Percentiles rank a stretch among this genome's conserved stretches.
Conservation (phyloP, 2,888 invertebrate species). For the Mimumesa dahlbomi region DNA sequence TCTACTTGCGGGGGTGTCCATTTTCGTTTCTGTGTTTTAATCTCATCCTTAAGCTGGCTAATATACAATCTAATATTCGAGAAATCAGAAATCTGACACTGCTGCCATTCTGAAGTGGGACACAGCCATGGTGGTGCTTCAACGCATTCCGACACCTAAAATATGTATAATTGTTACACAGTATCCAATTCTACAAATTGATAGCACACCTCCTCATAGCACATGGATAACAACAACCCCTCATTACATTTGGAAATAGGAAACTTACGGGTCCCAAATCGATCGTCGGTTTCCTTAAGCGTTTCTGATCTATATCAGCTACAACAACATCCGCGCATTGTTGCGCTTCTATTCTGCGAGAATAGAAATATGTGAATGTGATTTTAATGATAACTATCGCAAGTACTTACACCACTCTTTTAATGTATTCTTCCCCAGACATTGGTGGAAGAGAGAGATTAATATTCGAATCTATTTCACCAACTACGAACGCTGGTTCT, state of each 20-base stretch:
- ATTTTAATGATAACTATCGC: not conserved
- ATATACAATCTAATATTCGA: constrained; percentile 83
- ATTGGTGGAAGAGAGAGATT: constrained; percentile 70
- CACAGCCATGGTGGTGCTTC: constrained; percentile 79
- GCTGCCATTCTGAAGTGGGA: constrained; percentile 85
- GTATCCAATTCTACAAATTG: not conserved
- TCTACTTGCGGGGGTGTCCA: constrained; percentile 40
- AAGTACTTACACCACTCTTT: constrained; percentile 75
- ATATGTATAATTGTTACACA: constrained; percentile 5
- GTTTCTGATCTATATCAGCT: constrained; percentile 68
- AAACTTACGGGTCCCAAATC: constrained; percentile 66
- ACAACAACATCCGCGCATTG: constrained; percentile 74
- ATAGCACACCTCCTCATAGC: no score
- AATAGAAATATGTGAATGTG: not conserved
- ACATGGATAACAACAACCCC: no score
- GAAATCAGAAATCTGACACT: constrained; percentile 86
- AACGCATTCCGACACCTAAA: constrained; percentile 75
- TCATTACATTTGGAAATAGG: no score
- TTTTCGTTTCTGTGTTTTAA: constrained; percentile 59
- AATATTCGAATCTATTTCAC: constrained; percentile 68
- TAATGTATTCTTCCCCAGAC: constrained; percentile 77
- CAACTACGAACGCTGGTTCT: constrained; percentile 70
- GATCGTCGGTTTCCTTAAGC: constrained; percentile 64
- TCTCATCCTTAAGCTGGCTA: constrained; percentile 68
- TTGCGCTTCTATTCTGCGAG: constrained; percentile 73